Evolutionary conservation across 2,888 invertebrate species (phyloP).

Genomic region (Diadromus collaris): DNA sequence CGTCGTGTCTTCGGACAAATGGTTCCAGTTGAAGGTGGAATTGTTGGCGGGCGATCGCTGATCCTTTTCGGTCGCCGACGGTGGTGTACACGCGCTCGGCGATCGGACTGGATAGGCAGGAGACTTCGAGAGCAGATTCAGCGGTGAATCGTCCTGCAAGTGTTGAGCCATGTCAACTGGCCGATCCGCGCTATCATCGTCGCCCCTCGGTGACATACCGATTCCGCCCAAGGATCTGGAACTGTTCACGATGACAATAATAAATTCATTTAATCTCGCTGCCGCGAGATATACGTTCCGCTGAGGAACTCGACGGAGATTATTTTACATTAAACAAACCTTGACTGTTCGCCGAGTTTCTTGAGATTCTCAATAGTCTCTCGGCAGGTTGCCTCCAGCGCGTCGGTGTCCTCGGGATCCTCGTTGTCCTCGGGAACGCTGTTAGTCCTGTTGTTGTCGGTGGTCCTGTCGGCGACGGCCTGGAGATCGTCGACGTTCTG

Average conservation of each 20-base stretch:
- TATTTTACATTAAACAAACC: constrained; percentile 66
- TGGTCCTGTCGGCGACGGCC: constrained; percentile 48
- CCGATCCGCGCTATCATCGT: constrained; percentile 66
- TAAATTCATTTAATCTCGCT: neutral
- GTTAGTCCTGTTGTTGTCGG: constrained; percentile 68
- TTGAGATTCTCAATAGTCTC: constrained; percentile 79
- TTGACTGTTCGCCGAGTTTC: constrained; percentile 77
- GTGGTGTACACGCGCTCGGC: neutral
- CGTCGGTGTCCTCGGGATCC: constrained; percentile 76
- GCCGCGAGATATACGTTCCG: too few relatives aligned
- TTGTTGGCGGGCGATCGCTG: constrained; percentile 59
- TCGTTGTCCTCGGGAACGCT: constrained; percentile 72
- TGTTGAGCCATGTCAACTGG: constrained; percentile 67
- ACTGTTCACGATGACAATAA: constrained; percentile 51
- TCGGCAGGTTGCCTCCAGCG: constrained; percentile 77
- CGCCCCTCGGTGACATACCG: constrained; percentile 68
- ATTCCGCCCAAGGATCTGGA: constrained; percentile 69
- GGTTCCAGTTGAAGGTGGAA: constrained; percentile 74
- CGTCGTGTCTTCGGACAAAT: constrained; percentile 68
- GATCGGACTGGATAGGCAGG: constrained; percentile 55
- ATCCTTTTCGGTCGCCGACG: constrained; percentile 25
- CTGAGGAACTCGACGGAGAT: neutral
- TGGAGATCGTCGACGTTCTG: constrained; percentile 77
- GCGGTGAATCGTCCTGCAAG: constrained; percentile 67
- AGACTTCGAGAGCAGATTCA: constrained; percentile 70